Evolutionary conservation across 2,113 vertebrate genomes (phyloP), one percentile per base, ranked within the genome.

Genomic region (Ia io): DNA sequence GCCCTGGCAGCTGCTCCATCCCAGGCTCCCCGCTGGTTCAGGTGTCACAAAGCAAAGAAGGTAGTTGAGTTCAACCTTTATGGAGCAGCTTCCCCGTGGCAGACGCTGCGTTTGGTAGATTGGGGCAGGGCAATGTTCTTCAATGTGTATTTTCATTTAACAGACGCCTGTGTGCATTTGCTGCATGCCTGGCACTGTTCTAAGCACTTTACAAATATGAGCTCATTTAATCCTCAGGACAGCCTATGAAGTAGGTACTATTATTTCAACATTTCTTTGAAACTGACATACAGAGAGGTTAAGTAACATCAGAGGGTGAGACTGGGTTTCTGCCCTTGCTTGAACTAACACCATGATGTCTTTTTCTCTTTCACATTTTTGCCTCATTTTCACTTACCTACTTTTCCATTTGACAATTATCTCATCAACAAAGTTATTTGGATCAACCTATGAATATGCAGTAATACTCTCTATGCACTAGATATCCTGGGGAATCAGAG

Each of bases 111-210:
- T 67, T 17, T 42, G 85, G 37, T 40, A 40, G 70, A 73, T 25
- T 73, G 67, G 23, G 85, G 56, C 42, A 42, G 20, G 17, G 30
- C 17, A 1, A 4, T 47, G 94, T 25, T 74, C 30, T 61, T 92
- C 84, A 25, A 59, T 74, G 84, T 80, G 47, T 61, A 84, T 96
- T 95, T 96, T 91, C 76, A 20, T 61, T 90, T 76, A 67, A 84
- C 53, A 93, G 74, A 77, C 53, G 92, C 70, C 77, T 82, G 3
- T 18, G 5, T 69, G 67, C 61, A 1, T 84, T 76, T 67, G 49
- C 63, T 37, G 63, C 63, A 2, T 44, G 51, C 79, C 79, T 65
- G 82, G 69, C 86, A 56, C 73, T 56, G 61, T 25, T 63, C n/a
- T 87, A n/a, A 42, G 53, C 59, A 5, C 77, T 92, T 86, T 74